Evolutionary conservation across 2,113 vertebrate genomes (phyloP), one percentile per base, ranked within the genome.

Genomic region (Nycticorax nycticorax): DNA sequence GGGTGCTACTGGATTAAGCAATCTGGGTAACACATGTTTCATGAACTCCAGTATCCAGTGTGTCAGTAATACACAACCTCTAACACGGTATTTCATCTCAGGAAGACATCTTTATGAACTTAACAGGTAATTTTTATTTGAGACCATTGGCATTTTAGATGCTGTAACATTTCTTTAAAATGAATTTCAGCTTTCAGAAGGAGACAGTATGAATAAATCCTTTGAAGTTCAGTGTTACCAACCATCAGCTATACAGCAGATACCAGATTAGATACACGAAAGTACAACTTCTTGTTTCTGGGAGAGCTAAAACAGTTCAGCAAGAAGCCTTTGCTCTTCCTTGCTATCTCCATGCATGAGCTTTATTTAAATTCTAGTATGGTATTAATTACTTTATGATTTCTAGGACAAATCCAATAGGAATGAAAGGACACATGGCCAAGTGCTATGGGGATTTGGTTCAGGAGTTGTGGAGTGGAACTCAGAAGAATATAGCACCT

Each of bases 11-110:
- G 99, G 99, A 63, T 98, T 99, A 92, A 99, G 99, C 98, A 99
- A 99, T 94, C 98, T 99, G 84, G 99, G 99, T 50, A 99, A 99
- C 97, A 99, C 99, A 4, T 99, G 99, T 94, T 99, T 99, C 97
- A 99, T 99, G 99, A 99, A 99, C 97, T 99, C 99, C 73, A 99
- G 99, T 80, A 99, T 99, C 97, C 99, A 99, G 97, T 99, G 99
- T 93, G 99, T 99, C 96, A 99, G 99, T 97, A 99, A 99, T 95
- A 99, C 99, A 6, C 99, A 99, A 88, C 99, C 99, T 63, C 98
- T 99, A 67, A 99, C 99, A 1, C 98, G 99, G 55, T 99, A 99
- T 97, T 99, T 99, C 98, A 99, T 99, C 98, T 99, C 99, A 97
- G 99, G 99, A 74, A 98, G 98, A 98, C 99, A 99, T 85, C 99